A percentile compares a stretch with the other conserved stretches of the same genome.
These are phyloP conservation scores for Strigamia transsilvanica DNA, from an alignment of 2,888 invertebrate species.

Conservation along the genomic window DNA sequence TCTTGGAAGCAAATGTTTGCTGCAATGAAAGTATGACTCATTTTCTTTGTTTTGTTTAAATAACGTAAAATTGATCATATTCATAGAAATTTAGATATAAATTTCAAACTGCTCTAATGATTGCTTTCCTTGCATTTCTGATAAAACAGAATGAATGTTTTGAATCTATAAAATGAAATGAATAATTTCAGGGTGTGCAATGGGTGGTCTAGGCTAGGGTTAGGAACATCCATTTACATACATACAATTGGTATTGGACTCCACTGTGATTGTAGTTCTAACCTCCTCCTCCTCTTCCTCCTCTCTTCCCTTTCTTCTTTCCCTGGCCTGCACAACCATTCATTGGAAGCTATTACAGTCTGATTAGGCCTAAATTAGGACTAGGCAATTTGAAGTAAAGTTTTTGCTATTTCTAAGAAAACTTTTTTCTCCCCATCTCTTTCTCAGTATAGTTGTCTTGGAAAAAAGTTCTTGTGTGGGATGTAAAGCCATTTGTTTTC, in stretches of 20 bases:
- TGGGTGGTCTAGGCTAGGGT: constrained; percentile 20
- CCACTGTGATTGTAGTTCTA: constrained; percentile 32
- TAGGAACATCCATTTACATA: constrained; percentile 41
- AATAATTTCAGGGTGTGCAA: neutral
- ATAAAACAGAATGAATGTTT: too few species aligned
- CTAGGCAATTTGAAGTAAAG: constrained; percentile 45
- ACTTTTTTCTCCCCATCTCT: neutral
- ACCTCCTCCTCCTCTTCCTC: constrained; percentile 12
- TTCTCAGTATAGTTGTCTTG: constrained; percentile 3
- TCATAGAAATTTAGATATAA: too few species aligned
- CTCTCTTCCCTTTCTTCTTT: constrained; percentile 27
- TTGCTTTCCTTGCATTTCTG: too few species aligned
- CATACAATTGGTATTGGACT: constrained; percentile 47
- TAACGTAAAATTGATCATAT: too few species aligned
- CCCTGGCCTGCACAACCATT: constrained; percentile 29
- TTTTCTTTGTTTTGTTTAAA: too few species aligned
- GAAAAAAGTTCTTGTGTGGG: neutral
- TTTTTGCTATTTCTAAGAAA: constrained; percentile 43
- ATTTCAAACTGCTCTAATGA: too few species aligned
- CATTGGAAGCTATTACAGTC: constrained; percentile 41
- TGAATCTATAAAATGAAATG: too few species aligned
- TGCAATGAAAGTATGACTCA: too few species aligned
- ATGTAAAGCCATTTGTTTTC: neutral
- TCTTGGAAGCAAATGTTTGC: too few species aligned
- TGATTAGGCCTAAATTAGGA: constrained; percentile 47